phyloP scores from a whole-genome alignment of 2,888 invertebrate species.

The Atherix ibis region DNA sequence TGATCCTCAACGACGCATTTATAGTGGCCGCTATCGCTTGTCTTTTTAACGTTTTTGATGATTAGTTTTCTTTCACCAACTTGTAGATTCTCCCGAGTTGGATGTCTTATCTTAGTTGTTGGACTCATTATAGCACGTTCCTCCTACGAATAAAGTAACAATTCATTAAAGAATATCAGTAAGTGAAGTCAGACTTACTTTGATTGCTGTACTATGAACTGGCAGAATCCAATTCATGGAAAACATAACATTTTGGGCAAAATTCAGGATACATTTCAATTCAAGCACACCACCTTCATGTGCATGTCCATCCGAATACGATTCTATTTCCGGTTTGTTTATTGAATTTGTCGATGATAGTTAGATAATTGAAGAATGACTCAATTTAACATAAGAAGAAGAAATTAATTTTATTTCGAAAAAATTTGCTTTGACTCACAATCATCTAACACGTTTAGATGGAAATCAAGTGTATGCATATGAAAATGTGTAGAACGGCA shows the following conservation, averaged over 20 bases:
- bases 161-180: neutral
- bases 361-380: no score
- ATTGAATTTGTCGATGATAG: conserved; percentile 9
- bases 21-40: conserved; percentile 11
- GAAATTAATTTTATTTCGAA: no score
- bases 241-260: conserved; percentile 15
- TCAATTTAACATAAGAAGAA: no score
- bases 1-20: conserved; percentile 10
- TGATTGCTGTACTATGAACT: conserved; percentile 6
- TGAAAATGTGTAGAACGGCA: no score
- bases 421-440: no score
- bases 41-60: conserved; percentile 5
- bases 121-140: conserved; percentile 6
- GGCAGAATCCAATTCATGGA: conserved; percentile 17
- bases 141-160: conserved; percentile 7
- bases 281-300: conserved; percentile 21
- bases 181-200: conserved; percentile 2
- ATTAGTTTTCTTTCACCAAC: conserved; percentile 8
- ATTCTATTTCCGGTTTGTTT: conserved; percentile 10
- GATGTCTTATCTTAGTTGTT: conserved; percentile 1
- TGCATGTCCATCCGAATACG: conserved; percentile 20
- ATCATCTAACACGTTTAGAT: no score
- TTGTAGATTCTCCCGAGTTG: conserved; percentile 1
- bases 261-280: conserved; percentile 22
- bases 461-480: no score